Evolutionary conservation across 92 coral and sea anemone genomes (phyloP).

Genomic region (Nematostella vectensis): DNA sequence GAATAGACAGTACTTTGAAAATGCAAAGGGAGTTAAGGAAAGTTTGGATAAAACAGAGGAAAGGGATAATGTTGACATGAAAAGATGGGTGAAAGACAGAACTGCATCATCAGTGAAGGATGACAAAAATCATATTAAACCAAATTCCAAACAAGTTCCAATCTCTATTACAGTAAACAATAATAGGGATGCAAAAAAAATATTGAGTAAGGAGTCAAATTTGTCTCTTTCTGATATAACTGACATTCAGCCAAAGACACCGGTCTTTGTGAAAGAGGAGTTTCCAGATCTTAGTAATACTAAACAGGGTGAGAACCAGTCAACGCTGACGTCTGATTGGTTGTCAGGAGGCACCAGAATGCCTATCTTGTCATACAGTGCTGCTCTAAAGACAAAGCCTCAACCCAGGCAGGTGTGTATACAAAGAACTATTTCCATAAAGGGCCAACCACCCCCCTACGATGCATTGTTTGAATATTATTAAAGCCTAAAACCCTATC

Average conservation of each 20-base stretch:
- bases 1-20: too few species aligned
- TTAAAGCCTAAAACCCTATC: too few species aligned
- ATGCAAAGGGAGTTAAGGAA: too few species aligned
- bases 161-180: background rate
- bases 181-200: background rate
- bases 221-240: too few species aligned
- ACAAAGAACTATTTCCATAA: too few species aligned
- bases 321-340: constrained; percentile 28
- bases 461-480: too few species aligned
- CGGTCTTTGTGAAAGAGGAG: background rate
- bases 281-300: constrained; percentile 1
- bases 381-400: constrained; percentile 37
- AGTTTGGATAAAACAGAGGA: too few species aligned
- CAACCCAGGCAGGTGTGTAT: constrained; percentile 29
- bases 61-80: too few species aligned
- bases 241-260: background rate
- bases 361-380: constrained; percentile 56
- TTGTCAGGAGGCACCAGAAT: constrained; percentile 27
- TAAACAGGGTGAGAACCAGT: background rate
- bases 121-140: too few species aligned
- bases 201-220: background rate
- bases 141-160: background rate
- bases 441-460: too few species aligned
- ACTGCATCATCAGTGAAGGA: background rate
- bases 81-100: background rate